Evolutionary conservation across 2,113 vertebrate genomes (phyloP).

Genomic region (Rhinopomastus cyanomelas): DNA sequence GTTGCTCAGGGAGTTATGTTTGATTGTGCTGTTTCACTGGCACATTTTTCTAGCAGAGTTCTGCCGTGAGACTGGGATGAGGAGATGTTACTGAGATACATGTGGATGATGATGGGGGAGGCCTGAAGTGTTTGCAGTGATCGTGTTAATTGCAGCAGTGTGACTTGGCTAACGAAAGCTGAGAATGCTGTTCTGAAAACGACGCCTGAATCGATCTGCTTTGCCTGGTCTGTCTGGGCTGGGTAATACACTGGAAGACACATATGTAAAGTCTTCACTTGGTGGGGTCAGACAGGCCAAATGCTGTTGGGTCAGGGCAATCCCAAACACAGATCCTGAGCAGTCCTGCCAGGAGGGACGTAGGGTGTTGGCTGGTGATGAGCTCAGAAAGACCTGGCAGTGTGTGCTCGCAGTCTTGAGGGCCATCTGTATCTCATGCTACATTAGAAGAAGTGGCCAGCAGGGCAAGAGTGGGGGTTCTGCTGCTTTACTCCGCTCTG

Average conservation of each 20-base stretch:
- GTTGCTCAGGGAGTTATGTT: neutral
- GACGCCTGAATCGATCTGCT: conserved; percentile 27
- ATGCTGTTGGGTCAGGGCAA: neutral
- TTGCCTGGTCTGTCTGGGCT: neutral
- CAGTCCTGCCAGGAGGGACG: neutral
- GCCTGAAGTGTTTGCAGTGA: neutral
- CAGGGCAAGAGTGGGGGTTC: neutral
- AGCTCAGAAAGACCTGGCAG: neutral
- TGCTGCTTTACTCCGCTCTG: neutral
- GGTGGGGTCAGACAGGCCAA: neutral
- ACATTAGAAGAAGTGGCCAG: no score
- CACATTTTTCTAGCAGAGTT: neutral
- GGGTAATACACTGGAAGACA: neutral
- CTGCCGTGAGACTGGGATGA: neutral
- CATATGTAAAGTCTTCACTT: neutral
- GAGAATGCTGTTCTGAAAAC: conserved; percentile 6
- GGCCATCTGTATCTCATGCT: no score
- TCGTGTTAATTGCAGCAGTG: neutral
- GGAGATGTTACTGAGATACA: neutral
- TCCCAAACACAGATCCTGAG: neutral
- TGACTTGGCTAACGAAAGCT: neutral
- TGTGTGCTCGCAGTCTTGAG: no score
- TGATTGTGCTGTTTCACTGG: neutral
- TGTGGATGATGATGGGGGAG: neutral
- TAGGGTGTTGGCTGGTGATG: neutral